A percentile compares a stretch with the other conserved stretches of the same genome.
Conservation (phyloP, 2,113 vertebrate species). For the Motacilla tschutschensis region DNA sequence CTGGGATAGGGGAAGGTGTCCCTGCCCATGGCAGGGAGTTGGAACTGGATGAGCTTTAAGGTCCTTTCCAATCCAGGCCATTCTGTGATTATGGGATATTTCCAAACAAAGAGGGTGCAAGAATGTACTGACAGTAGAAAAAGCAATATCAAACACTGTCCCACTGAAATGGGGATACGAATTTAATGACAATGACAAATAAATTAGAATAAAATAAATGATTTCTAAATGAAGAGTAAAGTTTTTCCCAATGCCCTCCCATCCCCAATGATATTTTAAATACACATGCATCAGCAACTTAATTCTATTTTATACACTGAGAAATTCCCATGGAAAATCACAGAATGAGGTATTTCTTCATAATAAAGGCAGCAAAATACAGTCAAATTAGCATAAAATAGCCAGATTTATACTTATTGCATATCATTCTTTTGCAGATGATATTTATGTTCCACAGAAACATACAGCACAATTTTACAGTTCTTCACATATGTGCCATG, state of each 20-base stretch:
- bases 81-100: neutral
- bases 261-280: neutral
- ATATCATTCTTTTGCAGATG: neutral
- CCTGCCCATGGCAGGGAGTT: neutral
- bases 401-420: neutral
- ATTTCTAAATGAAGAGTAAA: neutral
- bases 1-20: neutral
- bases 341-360: neutral
- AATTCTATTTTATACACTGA: neutral
- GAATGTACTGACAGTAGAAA: neutral
- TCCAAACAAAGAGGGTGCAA: neutral
- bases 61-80: neutral
- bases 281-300: neutral
- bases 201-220: neutral
- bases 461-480: neutral
- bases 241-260: neutral
- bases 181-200: neutral
- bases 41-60: neutral
- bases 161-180: neutral
- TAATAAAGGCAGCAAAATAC: neutral
- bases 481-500: neutral
- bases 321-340: neutral
- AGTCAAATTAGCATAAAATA: neutral
- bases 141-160: neutral
- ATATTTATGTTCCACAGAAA: neutral